Evolutionary conservation across 2,113 vertebrate species (phyloP).

Genomic region (Rhinichthys klamathensis): DNA sequence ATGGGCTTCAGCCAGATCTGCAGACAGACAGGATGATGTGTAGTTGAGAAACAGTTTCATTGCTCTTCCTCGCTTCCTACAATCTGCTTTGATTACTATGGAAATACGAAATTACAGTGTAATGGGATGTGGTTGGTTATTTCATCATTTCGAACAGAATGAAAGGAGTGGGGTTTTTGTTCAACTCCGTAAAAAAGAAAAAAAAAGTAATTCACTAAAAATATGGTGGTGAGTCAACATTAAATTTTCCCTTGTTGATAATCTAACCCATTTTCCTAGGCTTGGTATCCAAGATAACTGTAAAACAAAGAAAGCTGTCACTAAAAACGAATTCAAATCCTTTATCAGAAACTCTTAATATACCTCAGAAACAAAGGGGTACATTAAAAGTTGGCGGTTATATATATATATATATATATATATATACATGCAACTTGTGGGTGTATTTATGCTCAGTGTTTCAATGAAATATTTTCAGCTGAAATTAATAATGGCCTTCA

Average conservation of each 20-base stretch:
- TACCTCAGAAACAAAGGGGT: not conserved
- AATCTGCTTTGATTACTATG: not conserved
- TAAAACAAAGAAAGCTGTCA: not conserved
- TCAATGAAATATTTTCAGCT: not conserved
- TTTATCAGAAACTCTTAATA: not conserved
- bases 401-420: not conserved
- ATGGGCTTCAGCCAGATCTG: conserved; percentile 89
- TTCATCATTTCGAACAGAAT: not conserved
- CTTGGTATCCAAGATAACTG: not conserved
- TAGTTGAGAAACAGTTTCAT: not conserved
- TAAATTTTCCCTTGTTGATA: not conserved
- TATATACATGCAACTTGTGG: not conserved
- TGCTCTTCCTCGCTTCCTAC: not conserved
- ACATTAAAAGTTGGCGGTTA: not conserved
- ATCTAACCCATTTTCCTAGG: not conserved
- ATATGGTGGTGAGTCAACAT: not conserved
- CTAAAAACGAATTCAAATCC: not conserved
- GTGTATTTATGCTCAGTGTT: not conserved
- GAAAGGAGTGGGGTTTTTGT: too few relatives aligned
- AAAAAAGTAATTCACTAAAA: not conserved
- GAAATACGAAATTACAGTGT: not conserved
- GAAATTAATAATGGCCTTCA: conserved; percentile 45
- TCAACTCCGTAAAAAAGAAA: too few relatives aligned
- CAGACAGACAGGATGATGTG: conserved; percentile 22
- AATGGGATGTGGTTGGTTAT: not conserved